Evolutionary conservation across 1,140 invertebrate genomes (phyloP), one percentile per base, ranked within the genome.

Genomic region (Drosophila mojavensis): DNA sequence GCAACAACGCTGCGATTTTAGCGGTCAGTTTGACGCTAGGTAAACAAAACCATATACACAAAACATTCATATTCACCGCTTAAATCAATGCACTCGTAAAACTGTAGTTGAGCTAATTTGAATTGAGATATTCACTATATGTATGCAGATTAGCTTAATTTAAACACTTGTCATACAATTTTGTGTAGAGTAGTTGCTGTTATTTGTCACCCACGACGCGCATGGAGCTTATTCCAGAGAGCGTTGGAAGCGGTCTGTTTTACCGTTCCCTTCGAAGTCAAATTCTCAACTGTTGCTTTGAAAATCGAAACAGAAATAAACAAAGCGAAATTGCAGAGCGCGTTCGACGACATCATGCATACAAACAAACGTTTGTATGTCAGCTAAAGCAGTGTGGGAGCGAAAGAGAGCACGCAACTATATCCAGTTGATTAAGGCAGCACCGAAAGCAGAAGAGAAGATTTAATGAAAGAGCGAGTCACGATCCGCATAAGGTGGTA

Each of bases 231-330:
- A 47, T 63, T 63, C 60, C 50, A 54, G 58, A 64, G 45, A 71
- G 43, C 62, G 58, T 62, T 81, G 70, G 62, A 67, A 67, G 78
- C 71, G 67, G 24, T 53, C 59, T 53, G 50, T 58, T 77, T 73
- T 69, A 81, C 81, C 69, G 82, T 70, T 41, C 66, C 58, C 43
- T 68, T 71, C 58, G 47, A 59, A 69, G 74, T 51, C 53, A 43
- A 83, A 63, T 76, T 76, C 68, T 76, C 67, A 80, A 84, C 73
- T 83, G 81, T 26, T 82, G 80, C 77, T 77, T 83, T 76, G 76
- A 63, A 75, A 83, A 54, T 58, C 51, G 63, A 71, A 75, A 61
- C 83, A 71, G 74, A 80, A 85, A 75, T 81, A 80, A 85, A 85
- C 77, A 85, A 71, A 64, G 60, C 72, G 45, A 61, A 59, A 69